Evolutionary conservation across 2,113 vertebrate genomes (phyloP).

Genomic region (Platysteira castanea): DNA sequence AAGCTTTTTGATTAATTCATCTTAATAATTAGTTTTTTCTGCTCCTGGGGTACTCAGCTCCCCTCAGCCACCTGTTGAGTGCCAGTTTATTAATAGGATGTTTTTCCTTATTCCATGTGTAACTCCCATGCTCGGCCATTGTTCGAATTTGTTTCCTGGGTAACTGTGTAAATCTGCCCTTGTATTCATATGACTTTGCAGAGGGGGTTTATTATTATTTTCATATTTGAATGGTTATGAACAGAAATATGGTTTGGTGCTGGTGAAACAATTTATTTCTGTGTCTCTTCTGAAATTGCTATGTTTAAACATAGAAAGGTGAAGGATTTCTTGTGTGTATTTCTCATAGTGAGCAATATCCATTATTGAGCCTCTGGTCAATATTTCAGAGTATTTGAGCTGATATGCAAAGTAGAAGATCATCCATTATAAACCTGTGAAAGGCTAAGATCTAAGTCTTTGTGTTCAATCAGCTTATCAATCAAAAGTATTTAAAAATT

Average conservation of each 20-base stretch:
- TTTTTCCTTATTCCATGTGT: neutral
- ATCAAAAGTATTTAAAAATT: neutral
- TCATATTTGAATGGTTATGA: neutral
- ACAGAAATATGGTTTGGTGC: neutral
- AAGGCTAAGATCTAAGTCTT: neutral
- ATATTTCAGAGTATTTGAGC: neutral
- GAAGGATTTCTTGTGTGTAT: neutral
- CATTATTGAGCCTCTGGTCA: neutral
- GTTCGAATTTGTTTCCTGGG: neutral
- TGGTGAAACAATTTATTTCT: neutral
- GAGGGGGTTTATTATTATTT: neutral
- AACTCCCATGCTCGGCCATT: neutral
- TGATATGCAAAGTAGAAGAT: slow-evolving; percentile 13
- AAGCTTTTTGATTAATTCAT: neutral
- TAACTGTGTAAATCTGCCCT: neutral
- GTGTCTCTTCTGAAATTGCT: neutral
- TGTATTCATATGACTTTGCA: neutral
- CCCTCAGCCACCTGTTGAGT: neutral
- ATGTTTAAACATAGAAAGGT: neutral
- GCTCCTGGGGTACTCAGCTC: neutral
- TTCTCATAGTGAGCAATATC: neutral
- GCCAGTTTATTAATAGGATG: neutral
- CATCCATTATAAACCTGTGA: neutral
- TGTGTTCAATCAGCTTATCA: neutral
- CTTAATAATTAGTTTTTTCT: neutral